Conservation (phyloP, 2,888 invertebrate genomes). For the Ceramica pisi region DNA sequence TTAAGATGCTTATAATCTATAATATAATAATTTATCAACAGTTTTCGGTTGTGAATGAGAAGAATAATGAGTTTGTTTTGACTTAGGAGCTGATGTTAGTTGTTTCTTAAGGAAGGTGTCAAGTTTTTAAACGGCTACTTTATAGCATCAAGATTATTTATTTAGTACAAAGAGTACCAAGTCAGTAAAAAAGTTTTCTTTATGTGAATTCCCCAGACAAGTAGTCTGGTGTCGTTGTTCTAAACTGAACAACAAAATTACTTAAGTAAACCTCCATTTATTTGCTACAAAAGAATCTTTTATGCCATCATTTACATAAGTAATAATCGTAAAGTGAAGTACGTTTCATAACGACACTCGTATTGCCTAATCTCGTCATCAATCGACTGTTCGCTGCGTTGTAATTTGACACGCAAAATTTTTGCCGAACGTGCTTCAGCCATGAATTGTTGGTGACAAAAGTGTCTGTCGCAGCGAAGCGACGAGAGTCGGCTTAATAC, state of each 20-base stretch:
- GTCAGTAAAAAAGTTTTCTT: conserved; percentile 31
- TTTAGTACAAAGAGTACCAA: not conserved
- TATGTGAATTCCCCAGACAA: conserved; percentile 34
- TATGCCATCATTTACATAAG: conserved; percentile 68
- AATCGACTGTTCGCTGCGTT: conserved; percentile 77
- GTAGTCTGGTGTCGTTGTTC: conserved; percentile 42
- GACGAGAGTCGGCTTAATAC: conserved; percentile 88
- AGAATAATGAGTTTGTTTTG: conserved; percentile 28
- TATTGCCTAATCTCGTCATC: conserved; percentile 79
- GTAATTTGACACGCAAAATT: conserved; percentile 88
- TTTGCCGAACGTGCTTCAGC: conserved; percentile 87
- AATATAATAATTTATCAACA: conserved; percentile 64
- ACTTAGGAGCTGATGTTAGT: not conserved
- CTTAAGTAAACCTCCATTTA: conserved; percentile 64
- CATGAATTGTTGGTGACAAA: conserved; percentile 89
- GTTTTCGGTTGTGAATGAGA: conserved; percentile 16
- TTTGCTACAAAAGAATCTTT: conserved; percentile 66
- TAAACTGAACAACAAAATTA: conserved; percentile 59
- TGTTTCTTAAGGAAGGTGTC: not conserved
- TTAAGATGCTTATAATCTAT: conserved; percentile 75
- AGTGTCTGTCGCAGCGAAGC: conserved; percentile 86
- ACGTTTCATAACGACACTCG: conserved; percentile 74
- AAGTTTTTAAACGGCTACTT: not conserved
- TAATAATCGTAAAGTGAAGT: conserved; percentile 75
- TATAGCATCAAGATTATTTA: conserved; percentile 5